phyloP scores from a whole-genome alignment of 1,140 invertebrate genomes.

The Sycophila sp. region DNA sequence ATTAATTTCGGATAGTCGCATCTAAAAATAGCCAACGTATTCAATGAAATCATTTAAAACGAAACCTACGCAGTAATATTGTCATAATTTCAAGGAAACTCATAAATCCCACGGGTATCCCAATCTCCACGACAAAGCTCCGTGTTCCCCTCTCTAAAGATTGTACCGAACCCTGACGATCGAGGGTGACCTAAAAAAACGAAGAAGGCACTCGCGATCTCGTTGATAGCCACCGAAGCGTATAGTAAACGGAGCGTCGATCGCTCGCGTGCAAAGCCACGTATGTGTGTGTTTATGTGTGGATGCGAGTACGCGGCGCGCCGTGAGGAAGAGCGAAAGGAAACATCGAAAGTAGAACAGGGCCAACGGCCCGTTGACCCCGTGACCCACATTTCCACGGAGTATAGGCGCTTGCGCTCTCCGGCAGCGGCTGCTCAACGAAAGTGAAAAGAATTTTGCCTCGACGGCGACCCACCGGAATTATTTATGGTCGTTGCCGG shows the following conservation, averaged over 20 bases:
- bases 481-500: conserved; percentile 42
- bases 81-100: no score
- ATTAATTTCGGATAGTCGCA: no score
- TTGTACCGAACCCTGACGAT: no score
- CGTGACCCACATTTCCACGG: conserved; percentile 59
- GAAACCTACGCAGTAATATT: no score
- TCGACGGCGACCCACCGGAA: conserved; percentile 6
- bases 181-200: no score
- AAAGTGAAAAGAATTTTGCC: conserved; percentile 62
- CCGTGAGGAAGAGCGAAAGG: conserved; percentile 61
- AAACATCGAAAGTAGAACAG: conserved; percentile 64
- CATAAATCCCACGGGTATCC: no score
- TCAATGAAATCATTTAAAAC: no score
- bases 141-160: no score
- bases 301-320: neutral
- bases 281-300: neutral
- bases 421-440: conserved; percentile 49
- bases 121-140: no score
- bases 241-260: no score
- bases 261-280: no score
- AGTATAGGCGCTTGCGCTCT: neutral
- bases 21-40: no score
- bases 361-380: conserved; percentile 62
- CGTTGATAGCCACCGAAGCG: neutral
- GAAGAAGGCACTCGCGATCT: neutral